These are phyloP conservation scores for Folsomia candida DNA, from an alignment of 2,888 invertebrate species.

Conservation along the genomic window DNA sequence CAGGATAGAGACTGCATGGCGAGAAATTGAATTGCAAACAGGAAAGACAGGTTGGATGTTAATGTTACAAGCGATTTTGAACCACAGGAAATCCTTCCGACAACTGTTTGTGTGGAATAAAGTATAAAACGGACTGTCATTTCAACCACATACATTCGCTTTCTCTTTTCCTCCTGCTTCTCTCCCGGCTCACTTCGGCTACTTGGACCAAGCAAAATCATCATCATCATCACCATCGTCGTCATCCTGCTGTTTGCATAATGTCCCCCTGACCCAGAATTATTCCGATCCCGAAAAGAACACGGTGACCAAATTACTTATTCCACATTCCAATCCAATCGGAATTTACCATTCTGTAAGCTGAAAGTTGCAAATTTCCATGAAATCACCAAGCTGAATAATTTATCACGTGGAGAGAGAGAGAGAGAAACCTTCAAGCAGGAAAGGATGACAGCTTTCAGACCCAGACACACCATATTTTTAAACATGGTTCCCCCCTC, in stretches of 20 bases:
- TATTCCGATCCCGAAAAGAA: too few relatives aligned
- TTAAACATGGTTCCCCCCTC: neutral
- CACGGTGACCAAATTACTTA: neutral
- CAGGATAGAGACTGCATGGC: too few relatives aligned
- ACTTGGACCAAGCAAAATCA: too few relatives aligned
- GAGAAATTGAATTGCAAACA: neutral
- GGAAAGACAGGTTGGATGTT: slow-evolving; percentile 1
- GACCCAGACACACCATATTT: neutral
- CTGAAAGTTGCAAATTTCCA: neutral
- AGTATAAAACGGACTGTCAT: neutral
- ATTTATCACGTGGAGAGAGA: neutral
- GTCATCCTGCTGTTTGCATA: too few relatives aligned
- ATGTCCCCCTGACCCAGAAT: too few relatives aligned
- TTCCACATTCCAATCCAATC: neutral
- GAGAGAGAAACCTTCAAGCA: neutral
- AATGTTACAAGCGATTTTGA: neutral
- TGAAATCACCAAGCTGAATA: neutral
- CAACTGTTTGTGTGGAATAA: neutral
- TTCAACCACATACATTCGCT: neutral
- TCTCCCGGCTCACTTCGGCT: too few relatives aligned
- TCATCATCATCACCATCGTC: too few relatives aligned
- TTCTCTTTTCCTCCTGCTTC: slow-evolving; percentile 1
- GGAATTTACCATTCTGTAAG: neutral
- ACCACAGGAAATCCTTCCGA: slow-evolving; percentile 3
- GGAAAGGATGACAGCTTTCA: neutral